Evolutionary conservation across 2,797 vertebrate species (phyloP).

Genomic region (Liparis tanakae): DNA sequence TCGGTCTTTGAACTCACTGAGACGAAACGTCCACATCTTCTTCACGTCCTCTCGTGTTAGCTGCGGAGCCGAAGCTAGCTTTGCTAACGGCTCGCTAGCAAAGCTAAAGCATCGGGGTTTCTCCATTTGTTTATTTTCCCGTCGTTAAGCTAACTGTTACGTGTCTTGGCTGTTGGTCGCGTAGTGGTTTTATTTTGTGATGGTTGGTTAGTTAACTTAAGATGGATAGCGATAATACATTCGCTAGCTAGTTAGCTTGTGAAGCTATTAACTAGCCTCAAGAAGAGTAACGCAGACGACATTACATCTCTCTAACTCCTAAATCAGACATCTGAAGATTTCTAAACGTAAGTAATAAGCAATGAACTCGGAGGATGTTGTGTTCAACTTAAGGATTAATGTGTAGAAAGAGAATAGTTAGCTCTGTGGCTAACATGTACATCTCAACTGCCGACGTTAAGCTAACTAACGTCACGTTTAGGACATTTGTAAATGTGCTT

Average conservation of each 20-base stretch:
- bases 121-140: constrained; percentile 5
- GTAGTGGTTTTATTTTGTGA: not conserved
- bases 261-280: constrained; percentile 44
- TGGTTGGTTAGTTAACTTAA: not conserved
- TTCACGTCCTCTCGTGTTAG: constrained; percentile 61
- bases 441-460: not conserved
- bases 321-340: not conserved
- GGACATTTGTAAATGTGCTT: not conserved
- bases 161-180: no score
- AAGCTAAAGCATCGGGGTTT: not conserved
- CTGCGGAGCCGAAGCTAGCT: constrained; percentile 49
- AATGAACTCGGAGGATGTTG: not conserved
- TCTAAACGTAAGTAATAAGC: not conserved
- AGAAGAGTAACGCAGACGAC: not conserved
- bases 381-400: not conserved
- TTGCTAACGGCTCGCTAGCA: constrained; percentile 37
- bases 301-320: not conserved
- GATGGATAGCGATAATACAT: constrained; percentile 10
- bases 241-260: constrained; percentile 26
- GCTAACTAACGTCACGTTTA: not conserved
- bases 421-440: not conserved
- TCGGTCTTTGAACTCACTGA: constrained; percentile 62
- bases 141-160: not conserved
- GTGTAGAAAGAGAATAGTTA: not conserved
- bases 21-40: constrained; percentile 49